These are phyloP conservation scores for Indri indri DNA, from an alignment of 2,113 vertebrate species.

Conservation along the genomic window DNA sequence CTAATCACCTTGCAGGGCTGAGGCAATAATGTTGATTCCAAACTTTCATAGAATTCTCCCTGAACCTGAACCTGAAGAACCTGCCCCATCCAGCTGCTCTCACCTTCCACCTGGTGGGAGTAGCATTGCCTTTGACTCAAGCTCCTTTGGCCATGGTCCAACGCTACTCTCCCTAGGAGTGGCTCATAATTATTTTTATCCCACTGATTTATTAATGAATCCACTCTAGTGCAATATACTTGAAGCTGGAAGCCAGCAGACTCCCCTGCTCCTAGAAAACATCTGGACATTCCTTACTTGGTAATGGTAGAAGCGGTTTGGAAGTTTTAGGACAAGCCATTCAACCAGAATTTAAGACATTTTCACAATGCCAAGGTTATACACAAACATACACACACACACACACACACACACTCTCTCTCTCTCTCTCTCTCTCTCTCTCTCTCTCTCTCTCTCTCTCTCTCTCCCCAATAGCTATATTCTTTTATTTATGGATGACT, in stretches of 20 bases:
- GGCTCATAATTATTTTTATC: background rate
- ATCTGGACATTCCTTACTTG: background rate
- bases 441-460: no score
- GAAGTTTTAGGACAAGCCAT: background rate
- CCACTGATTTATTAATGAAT: background rate
- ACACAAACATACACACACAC: background rate
- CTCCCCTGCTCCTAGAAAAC: background rate
- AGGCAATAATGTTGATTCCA: background rate
- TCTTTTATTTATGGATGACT: constrained; percentile 14
- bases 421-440: no score
- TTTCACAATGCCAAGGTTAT: background rate
- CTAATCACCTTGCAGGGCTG: background rate
- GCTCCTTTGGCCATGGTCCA: background rate
- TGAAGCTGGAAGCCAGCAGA: background rate
- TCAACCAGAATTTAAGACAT: background rate
- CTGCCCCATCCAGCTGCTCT: background rate
- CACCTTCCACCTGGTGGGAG: background rate
- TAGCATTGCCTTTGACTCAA: background rate
- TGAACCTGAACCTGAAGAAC: background rate
- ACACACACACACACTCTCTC: background rate
- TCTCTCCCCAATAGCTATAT: background rate
- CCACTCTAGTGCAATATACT: background rate
- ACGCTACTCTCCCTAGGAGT: background rate
- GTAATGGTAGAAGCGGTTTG: background rate
- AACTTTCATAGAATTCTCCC: background rate